These are phyloP conservation scores for Madoqua kirkii DNA, from an alignment of 2,113 vertebrate species.

Conservation along the genomic window DNA sequence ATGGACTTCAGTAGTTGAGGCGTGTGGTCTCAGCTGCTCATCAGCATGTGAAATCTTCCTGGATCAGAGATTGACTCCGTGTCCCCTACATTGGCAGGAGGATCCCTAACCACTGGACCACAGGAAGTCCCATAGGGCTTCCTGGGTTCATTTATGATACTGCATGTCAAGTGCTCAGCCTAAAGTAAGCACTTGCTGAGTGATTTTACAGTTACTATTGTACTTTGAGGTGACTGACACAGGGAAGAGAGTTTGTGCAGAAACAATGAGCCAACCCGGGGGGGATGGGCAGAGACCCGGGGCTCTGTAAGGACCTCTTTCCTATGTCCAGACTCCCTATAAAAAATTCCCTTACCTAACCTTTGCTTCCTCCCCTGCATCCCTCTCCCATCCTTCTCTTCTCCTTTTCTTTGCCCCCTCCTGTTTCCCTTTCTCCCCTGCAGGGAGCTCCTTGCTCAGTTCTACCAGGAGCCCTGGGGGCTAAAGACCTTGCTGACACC, in stretches of 20 bases:
- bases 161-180: not conserved
- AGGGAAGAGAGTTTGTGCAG: not conserved
- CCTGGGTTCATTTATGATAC: not conserved
- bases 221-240: not conserved
- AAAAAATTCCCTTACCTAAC: too few relatives aligned
- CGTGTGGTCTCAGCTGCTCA: not conserved
- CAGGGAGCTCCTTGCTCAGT: not conserved
- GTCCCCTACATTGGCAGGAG: not conserved
- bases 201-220: not conserved
- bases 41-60: not conserved
- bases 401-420: not conserved
- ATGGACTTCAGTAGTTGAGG: not conserved
- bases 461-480: not conserved
- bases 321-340: not conserved
- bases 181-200: not conserved
- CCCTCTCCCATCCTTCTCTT: not conserved
- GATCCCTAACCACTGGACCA: not conserved
- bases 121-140: not conserved
- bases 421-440: not conserved
- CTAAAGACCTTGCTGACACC: not conserved
- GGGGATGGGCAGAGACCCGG: not conserved
- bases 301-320: not conserved
- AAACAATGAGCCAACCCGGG: not conserved
- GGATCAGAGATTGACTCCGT: not conserved
- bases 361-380: not conserved